Evolutionary conservation across 2,888 invertebrate species (phyloP), one percentile per base, ranked within the genome.

Genomic region (Eudemis profundana): DNA sequence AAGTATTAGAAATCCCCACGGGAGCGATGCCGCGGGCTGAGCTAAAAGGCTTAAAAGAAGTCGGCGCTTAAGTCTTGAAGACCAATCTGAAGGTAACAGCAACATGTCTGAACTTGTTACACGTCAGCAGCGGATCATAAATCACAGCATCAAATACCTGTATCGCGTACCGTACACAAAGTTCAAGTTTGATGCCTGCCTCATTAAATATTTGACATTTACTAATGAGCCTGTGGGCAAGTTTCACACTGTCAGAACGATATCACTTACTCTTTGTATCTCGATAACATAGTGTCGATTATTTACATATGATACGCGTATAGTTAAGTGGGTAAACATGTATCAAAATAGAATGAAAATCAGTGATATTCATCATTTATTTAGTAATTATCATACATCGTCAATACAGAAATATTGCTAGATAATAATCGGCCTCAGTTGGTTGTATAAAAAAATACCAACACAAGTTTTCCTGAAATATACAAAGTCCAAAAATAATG

Each of bases 181-280:
- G 70, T 71, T 71, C 72, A 73, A 71, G 71, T 66, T 54, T 54
- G 56, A 51, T 14, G 50, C 12, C 21, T 50, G 64, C 15, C 67
- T 67, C 53, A 67, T 69, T 69, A 64, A 69, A 67, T 64, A 67
- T 64, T 67, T 65, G 66, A 66, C 67, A 65, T 63, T 60, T 68
- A 66, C 57, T 53, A 60, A 61, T 66, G 59, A 65, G 65, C 27
- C 19, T 21, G 42, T 51, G 51, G 38, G 53, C 60, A 47, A 65
- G 59, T 65, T 51, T 46, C 46, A 59, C 51, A 53, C 51, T 51
- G 64, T 51, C 64, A 46, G 53, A 53, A 21, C 29, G 51, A 60
- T 38, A 60, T 65, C 65, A 59, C 50, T 57, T 38, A 65, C 23
- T 42, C 23, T 42, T 57, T 40, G 40, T 57, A 38, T 21, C 38